Conservation (phyloP, 2,113 vertebrate species). For the Ariopsis seemanni region DNA sequence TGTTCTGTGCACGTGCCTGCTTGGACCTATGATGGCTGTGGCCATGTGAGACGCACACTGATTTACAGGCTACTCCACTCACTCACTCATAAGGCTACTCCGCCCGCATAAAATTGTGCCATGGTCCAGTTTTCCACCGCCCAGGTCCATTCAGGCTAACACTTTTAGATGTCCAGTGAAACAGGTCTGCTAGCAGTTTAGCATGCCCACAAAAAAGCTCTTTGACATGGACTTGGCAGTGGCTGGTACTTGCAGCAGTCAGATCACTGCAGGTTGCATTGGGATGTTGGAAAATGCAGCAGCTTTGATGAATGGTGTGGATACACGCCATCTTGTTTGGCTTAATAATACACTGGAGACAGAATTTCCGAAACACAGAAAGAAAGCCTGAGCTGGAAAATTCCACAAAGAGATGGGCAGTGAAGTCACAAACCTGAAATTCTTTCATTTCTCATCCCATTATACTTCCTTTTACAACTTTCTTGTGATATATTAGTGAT, state of each 20-base stretch:
- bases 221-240: constrained; percentile 71
- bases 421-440: constrained; percentile 16
- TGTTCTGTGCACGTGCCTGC: constrained; percentile 57
- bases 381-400: constrained; percentile 27
- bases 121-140: constrained; percentile 70
- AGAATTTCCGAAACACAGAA: constrained; percentile 51
- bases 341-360: constrained; percentile 46
- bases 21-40: constrained; percentile 26
- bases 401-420: constrained; percentile 13
- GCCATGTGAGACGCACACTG: constrained; percentile 49
- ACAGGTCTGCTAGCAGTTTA: constrained; percentile 59
- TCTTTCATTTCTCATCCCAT: constrained; percentile 19
- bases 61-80: constrained; percentile 69
- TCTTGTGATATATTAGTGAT: neutral
- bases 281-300: constrained; percentile 68
- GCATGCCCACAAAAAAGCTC: constrained; percentile 62
- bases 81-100: constrained; percentile 54
- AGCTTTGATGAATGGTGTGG: constrained; percentile 62
- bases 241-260: constrained; percentile 66
- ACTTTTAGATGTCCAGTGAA: constrained; percentile 62
- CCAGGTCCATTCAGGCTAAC: constrained; percentile 70
- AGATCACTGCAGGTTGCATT: constrained; percentile 72
- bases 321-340: constrained; percentile 46
- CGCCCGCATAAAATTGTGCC: constrained; percentile 75
- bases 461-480: neutral